Conservation (phyloP, 2,888 invertebrate genomes). For the Cephus rjabovi region DNA sequence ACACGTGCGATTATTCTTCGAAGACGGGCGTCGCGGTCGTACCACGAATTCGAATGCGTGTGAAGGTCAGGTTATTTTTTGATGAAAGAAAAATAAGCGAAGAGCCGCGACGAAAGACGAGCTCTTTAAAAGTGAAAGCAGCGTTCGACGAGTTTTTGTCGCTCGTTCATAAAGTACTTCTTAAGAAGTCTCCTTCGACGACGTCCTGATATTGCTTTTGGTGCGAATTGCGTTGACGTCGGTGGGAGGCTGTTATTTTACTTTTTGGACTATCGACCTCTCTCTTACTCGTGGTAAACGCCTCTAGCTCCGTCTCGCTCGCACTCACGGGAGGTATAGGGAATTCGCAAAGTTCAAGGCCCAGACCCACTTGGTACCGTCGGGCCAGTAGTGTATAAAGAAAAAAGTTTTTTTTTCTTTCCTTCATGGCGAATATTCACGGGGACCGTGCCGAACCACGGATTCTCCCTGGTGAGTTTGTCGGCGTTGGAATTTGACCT, state of each 20-base stretch:
- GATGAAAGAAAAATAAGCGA: conserved; percentile 11
- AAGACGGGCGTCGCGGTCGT: background rate
- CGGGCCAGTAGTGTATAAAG: background rate
- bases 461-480: background rate
- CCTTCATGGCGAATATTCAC: background rate
- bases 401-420: background rate
- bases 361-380: background rate
- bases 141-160: background rate
- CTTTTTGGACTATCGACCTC: background rate
- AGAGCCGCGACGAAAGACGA: background rate
- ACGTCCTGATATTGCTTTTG: background rate
- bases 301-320: background rate
- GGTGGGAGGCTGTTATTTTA: background rate
- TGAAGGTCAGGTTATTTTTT: background rate
- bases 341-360: background rate
- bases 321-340: background rate
- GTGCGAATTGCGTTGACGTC: too few species aligned
- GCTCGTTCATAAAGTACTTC: background rate
- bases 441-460: background rate
- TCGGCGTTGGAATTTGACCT: background rate
- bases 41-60: background rate
- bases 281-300: background rate
- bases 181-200: background rate
- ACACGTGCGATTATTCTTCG: background rate
- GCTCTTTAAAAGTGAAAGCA: background rate